Evolutionary conservation across 2,113 vertebrate species (phyloP).

Genomic region (Gavialis gangeticus): DNA sequence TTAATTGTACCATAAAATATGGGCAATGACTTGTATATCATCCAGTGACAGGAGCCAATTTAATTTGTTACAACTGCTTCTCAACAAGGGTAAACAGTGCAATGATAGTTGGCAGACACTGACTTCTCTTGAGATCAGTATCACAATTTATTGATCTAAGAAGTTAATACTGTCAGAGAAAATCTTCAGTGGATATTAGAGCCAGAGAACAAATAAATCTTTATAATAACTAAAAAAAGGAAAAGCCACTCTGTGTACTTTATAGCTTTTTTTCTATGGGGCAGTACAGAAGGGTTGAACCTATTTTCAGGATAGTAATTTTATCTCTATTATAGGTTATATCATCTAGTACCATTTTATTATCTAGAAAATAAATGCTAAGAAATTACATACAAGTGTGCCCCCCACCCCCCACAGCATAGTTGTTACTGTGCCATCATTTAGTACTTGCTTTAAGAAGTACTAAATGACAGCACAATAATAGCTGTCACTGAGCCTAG

Average conservation of each 20-base stretch:
- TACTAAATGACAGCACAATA: too few species aligned
- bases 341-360: neutral
- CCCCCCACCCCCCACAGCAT: too few species aligned
- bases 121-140: conserved; percentile 50
- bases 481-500: too few species aligned
- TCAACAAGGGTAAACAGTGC: conserved; percentile 6
- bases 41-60: conserved; percentile 10
- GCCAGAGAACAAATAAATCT: conserved; percentile 64
- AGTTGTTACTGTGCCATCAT: too few species aligned
- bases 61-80: conserved; percentile 40
- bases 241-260: conserved; percentile 52
- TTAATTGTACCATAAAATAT: conserved; percentile 49
- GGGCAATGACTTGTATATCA: neutral
- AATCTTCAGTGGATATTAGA: conserved; percentile 57
- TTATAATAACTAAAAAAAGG: conserved; percentile 52
- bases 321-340: conserved; percentile 4
- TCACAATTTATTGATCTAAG: conserved; percentile 61
- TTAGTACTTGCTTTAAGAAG: too few species aligned
- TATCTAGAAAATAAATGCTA: neutral
- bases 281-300: neutral
- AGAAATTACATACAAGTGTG: neutral
- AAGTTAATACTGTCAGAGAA: conserved; percentile 54
- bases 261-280: conserved; percentile 25
- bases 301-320: conserved; percentile 35
- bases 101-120: conserved; percentile 24